A percentile compares a stretch with the other conserved stretches of the same genome.
phyloP scores from a whole-genome alignment of 2,888 invertebrate genomes.

The Rhogogaster chlorosoma region DNA sequence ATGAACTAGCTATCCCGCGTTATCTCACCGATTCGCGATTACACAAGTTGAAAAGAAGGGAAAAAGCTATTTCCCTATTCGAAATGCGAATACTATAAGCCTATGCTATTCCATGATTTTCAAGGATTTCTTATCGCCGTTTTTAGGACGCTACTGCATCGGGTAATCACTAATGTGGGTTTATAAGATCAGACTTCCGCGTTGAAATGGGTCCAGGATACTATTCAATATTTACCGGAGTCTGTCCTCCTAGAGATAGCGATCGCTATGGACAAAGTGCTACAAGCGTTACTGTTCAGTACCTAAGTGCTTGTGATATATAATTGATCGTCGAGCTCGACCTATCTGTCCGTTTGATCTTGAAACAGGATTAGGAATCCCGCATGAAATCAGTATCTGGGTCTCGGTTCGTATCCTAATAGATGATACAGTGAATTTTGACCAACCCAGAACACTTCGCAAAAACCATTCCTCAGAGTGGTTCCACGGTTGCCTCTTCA shows the following conservation, averaged over 20 bases:
- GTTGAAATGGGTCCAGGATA: slow-evolving; percentile 71
- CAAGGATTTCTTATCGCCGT: background rate
- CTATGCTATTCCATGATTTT: background rate
- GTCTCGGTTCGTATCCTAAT: background rate
- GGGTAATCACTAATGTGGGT: background rate
- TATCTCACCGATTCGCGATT: too few relatives aligned
- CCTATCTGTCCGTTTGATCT: background rate
- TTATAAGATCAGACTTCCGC: slow-evolving; percentile 72
- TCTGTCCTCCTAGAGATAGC: slow-evolving; percentile 50
- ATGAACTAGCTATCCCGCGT: too few relatives aligned
- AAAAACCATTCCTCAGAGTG: background rate
- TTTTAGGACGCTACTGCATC: background rate
- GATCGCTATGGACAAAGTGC: background rate
- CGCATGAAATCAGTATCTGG: background rate
- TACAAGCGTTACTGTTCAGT: background rate
- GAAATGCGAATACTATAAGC: too few relatives aligned
- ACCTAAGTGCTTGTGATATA: background rate
- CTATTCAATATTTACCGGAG: slow-evolving; percentile 71
- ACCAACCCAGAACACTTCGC: background rate
- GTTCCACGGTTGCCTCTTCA: background rate
- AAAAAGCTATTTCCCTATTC: too few relatives aligned
- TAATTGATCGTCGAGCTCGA: background rate
- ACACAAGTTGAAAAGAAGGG: too few relatives aligned
- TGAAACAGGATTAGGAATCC: background rate
- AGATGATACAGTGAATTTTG: background rate